Base-by-base conservation (phyloP, 2,113 vertebrate species). In the Eptatretus burgeri region DNA sequence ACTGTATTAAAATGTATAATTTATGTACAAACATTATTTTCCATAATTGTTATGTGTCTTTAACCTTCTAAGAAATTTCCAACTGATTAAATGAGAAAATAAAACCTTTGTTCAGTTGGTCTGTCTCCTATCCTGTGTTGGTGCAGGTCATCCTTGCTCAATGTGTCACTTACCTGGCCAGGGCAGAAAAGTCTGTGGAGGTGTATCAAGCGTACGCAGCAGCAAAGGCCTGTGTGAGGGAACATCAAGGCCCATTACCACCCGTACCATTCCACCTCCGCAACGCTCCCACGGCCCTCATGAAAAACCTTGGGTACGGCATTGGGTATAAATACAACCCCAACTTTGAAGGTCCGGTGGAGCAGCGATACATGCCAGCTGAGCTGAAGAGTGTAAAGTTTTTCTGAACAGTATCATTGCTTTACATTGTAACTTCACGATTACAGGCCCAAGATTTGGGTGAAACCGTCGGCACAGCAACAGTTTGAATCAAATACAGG, bases 311-410 rank as follows among this genome's bases (percentile, higher is more conserved):
- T 66, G 89, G 83, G 68, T 93, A 93, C 1, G 78, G 76, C 10
- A 80, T 83, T 74, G 84, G 77, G 67, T 98, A 94, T 73, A 87
- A 86, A 67, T 91, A 94, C 62, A 91, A 88, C 67, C 88, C 88
- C 9, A 67, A 72, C 64, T 84, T 80, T 74, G 78, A 71, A 1
- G 64, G 69, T 17, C 76, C 79, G 0, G 80, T 87, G 51, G 76
- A 85, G 11, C 89, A 96, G 72, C 78, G 83, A 20, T 93, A 93
- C 68, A 72, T 96, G 62, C 89, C 88, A 0, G 73, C 80, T 56
- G 85, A 84, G 64, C 62, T 95, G 62, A 75, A 69, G 66, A 82
- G 77, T 10, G 71, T 68, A 1, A 68, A 83, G 67, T 96, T 95
- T 70, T 87, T 95, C 62, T 41, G 27, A 41, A 41, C 27, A 41